Percentiles rank a stretch among this genome's conserved stretches.
phyloP scores from a whole-genome alignment of 2,888 invertebrate species.

The Pandemis corylana region DNA sequence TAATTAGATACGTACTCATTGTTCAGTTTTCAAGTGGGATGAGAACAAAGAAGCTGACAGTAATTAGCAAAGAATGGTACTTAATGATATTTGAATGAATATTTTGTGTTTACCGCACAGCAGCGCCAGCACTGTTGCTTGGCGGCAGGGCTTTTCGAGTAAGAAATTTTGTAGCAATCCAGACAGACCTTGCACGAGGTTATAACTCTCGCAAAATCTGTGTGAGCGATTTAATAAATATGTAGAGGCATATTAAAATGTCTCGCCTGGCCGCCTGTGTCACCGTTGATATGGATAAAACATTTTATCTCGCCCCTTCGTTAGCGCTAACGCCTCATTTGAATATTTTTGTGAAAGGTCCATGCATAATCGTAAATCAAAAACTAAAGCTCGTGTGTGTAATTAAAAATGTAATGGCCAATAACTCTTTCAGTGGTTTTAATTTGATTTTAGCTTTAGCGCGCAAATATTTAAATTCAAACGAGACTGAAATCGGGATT shows the following conservation, averaged over 20 bases:
- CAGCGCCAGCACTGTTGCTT: too few relatives aligned
- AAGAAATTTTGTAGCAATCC: too few relatives aligned
- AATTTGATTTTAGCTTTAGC: neutral
- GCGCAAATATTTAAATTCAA: too few relatives aligned
- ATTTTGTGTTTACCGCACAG: too few relatives aligned
- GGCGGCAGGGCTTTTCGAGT: too few relatives aligned
- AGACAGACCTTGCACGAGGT: too few relatives aligned
- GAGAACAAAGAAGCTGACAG: neutral
- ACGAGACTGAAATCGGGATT: too few relatives aligned
- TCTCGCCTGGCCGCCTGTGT: slow-evolving; percentile 52
- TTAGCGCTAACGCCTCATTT: slow-evolving; percentile 61
- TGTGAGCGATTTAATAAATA: slow-evolving; percentile 26
- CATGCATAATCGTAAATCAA: slow-evolving; percentile 34
- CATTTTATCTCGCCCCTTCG: slow-evolving; percentile 54
- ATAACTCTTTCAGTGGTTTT: slow-evolving; percentile 17
- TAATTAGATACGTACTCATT: slow-evolving; percentile 1
- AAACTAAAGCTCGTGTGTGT: slow-evolving; percentile 25
- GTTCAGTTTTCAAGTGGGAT: neutral
- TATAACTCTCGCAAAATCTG: neutral
- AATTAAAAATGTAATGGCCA: slow-evolving; percentile 34
- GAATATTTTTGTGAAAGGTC: slow-evolving; percentile 53
- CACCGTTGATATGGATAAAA: slow-evolving; percentile 56
- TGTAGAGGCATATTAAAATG: slow-evolving; percentile 47
- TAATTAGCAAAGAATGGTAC: neutral
- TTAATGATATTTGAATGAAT: too few relatives aligned